Conservation (phyloP, 2,113 vertebrate species). For the Saccopteryx bilineata region DNA sequence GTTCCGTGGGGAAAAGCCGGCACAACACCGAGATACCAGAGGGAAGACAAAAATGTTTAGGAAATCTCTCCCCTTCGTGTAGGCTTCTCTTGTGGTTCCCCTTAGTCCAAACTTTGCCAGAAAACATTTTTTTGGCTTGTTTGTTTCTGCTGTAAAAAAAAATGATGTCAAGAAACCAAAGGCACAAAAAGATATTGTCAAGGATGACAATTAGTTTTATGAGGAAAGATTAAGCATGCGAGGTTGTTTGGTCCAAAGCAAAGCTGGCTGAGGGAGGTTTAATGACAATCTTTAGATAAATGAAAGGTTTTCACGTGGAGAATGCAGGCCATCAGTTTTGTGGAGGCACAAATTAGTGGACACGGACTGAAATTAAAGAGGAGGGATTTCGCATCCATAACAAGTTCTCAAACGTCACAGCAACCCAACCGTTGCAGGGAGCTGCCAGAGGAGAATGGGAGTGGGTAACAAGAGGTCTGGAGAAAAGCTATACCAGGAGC, state of each 20-base stretch:
- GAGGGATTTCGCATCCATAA: not conserved
- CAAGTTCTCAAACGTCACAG: slow-evolving; percentile 21
- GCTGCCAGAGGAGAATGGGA: not conserved
- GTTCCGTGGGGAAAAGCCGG: not conserved
- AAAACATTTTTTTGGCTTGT: not conserved
- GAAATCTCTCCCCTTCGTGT: not conserved
- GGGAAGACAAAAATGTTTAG: not conserved
- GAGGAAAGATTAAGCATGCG: not conserved
- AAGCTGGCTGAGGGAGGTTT: not conserved
- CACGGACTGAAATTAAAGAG: slow-evolving; percentile 58
- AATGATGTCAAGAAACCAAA: not conserved
- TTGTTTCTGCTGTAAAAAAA: slow-evolving; percentile 15
- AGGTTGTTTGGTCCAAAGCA: not conserved
- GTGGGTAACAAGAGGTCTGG: not conserved
- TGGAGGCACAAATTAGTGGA: slow-evolving; percentile 58
- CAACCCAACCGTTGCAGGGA: not conserved
- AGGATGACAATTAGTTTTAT: not conserved
- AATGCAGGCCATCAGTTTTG: not conserved
- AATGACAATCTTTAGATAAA: slow-evolving; percentile 26
- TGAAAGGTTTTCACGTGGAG: slow-evolving; percentile 1
- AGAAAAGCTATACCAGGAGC: not conserved
- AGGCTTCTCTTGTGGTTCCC: not conserved
- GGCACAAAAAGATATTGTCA: not conserved
- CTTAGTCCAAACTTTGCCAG: not conserved
- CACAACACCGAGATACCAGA: not conserved